Evolutionary conservation across 1,140 invertebrate species (phyloP).

Genomic region (Caenorhabditis elegans): WBcel235 BX284605.5:9112501-9113000

Average conservation of each 20-base stretch:
- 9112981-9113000: constrained; percentile 81
- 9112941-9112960: constrained; percentile 70
- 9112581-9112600: no score
- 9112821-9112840: neutral
- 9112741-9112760: no score
- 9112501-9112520: no score
- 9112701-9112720: no score
- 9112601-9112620: no score
- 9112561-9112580: no score
- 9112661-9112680: no score
- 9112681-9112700: no score
- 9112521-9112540: no score
- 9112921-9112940: constrained; percentile 84
- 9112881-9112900: constrained; percentile 86
- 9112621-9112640: no score
- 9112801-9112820: constrained; percentile 11
- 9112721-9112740: neutral
- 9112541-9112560: no score
- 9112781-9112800: constrained; percentile 24
- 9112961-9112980: constrained; percentile 66
- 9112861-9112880: constrained; percentile 74
- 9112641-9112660: no score
- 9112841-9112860: neutral
- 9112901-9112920: constrained; percentile 79
- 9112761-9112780: neutral